Evolutionary conservation across 2,888 invertebrate genomes (phyloP).

Genomic region (Branchipolynoe longqiensis): DNA sequence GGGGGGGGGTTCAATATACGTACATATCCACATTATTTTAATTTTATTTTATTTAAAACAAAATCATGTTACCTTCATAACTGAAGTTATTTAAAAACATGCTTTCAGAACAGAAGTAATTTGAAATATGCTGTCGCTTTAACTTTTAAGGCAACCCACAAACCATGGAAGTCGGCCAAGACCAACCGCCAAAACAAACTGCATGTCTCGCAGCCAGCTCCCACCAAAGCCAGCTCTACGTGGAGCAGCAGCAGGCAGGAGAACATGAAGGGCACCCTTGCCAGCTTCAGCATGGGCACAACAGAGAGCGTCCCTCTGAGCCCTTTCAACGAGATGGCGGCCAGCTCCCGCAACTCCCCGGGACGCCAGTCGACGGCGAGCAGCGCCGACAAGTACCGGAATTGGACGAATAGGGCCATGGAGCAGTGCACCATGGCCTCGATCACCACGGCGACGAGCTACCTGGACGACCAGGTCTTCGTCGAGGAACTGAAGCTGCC

Average conservation of each 20-base stretch:
- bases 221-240: neutral
- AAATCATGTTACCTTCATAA: too few species aligned
- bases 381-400: neutral
- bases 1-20: too few species aligned
- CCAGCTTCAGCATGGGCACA: slow-evolving; percentile 77
- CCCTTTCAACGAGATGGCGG: neutral
- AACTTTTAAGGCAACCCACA: slow-evolving; percentile 61
- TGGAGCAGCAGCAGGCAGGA: too few species aligned
- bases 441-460: neutral
- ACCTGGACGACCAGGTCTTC: slow-evolving; percentile 71
- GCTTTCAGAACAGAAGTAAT: neutral
- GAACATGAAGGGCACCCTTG: slow-evolving; percentile 74
- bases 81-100: too few species aligned
- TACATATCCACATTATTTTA: too few species aligned
- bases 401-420: neutral
- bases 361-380: neutral
- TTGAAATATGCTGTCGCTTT: neutral
- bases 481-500: slow-evolving; percentile 75
- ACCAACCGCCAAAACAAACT: too few species aligned
- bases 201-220: too few species aligned
- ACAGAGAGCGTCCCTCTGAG: slow-evolving; percentile 72
- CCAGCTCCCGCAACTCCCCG: neutral
- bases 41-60: too few species aligned
- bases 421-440: neutral
- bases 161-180: slow-evolving; percentile 71